Conservation (phyloP, 2,113 vertebrate species). For the Beaufortia kweichowensis region DNA sequence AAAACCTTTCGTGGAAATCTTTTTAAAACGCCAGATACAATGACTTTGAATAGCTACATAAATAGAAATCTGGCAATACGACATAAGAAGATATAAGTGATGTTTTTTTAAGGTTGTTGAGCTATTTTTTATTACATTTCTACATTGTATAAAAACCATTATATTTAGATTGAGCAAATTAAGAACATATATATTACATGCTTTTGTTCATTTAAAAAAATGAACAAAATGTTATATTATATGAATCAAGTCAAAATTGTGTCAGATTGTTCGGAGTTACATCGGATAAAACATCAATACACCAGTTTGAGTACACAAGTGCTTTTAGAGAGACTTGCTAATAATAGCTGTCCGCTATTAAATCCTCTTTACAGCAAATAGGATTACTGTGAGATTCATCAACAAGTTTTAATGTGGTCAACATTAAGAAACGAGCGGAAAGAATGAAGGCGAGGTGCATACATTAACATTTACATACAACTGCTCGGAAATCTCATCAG, state of each 20-base stretch:
- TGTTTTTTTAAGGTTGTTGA: too few species aligned
- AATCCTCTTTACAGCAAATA: conserved; percentile 31
- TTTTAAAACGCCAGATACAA: too few species aligned
- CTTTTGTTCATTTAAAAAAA: too few species aligned
- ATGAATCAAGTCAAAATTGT: neutral
- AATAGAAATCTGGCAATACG: too few species aligned
- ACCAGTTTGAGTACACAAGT: neutral
- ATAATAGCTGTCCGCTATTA: neutral
- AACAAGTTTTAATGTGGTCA: neutral
- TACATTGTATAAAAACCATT: too few species aligned
- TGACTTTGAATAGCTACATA: too few species aligned
- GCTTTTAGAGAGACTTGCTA: neutral
- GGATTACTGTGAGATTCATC: conserved; percentile 11
- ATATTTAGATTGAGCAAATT: too few species aligned
- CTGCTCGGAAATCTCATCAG: neutral
- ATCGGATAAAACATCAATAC: neutral
- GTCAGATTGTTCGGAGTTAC: neutral
- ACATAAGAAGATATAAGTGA: too few species aligned
- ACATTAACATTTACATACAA: neutral
- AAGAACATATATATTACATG: too few species aligned
- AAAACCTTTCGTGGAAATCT: too few species aligned
- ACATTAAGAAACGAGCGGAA: neutral
- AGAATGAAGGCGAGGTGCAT: neutral
- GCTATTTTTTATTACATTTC: too few species aligned
- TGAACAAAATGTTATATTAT: too few species aligned